Evolutionary conservation across 2,797 vertebrate species (phyloP), one percentile per base, ranked within the genome.

Genomic region (Anguilla megastoma): DNA sequence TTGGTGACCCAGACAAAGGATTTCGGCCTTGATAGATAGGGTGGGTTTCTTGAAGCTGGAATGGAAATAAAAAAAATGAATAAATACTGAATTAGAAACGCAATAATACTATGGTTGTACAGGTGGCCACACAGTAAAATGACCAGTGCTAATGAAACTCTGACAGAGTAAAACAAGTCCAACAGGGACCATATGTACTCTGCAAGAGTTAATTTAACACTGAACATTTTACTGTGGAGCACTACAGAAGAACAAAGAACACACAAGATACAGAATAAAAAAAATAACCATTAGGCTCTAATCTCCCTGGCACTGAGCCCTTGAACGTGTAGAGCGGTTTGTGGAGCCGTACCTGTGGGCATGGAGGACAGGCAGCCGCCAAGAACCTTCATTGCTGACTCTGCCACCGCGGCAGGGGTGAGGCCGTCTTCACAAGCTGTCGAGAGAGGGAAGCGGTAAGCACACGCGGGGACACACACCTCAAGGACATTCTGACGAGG

Each of bases 1-100:
- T 99, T 99, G 88, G 98, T 99, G 91, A 99, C 99, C 99, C 99
- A 99, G 71, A 98, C 94, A 89, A 99, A 98, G 85, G 97, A 97
- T 91, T 98, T 97, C 0, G 97, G 96, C 87, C 97, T 95, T 80
- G 97, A 96, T 90, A 99, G 92, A 58, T 97, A 97, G 66, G 97
- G 96, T 0, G 97, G 98, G 90, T 98, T 99, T 92, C 95, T 96
- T 83, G 96, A 97, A n/a, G 95, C 98, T 99, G 94, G 56, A 69
- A 60, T 88, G 45, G 87, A 9, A 54, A 21, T 85, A 30, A 87
- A 80, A 91, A 86, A 45, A 69, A 58, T 33, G 1, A 1, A 33
- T 12, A 52, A 74, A 89, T 71, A 82, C 52, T 79, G 24, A 8
- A 66, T n/a, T n/a, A 66, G 21, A 66, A 66, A 7, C 4, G 8